These are phyloP conservation scores for Agrilus mali DNA, from an alignment of 2,888 invertebrate genomes.

Conservation along the genomic window DNA sequence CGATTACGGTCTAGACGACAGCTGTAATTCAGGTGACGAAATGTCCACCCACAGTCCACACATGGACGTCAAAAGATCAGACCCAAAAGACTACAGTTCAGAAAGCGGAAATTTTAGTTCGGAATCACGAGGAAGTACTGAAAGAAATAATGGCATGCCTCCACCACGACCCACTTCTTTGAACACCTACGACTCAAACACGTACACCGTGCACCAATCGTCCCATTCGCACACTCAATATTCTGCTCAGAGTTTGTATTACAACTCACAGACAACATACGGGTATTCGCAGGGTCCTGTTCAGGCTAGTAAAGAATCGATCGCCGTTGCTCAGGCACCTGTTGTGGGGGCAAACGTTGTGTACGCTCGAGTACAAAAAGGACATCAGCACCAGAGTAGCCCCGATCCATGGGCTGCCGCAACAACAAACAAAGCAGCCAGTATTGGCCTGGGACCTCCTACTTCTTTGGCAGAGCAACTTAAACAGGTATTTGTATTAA, in stretches of 20 bases:
- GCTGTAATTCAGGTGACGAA: slow-evolving; percentile 49
- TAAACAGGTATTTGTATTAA: slow-evolving; percentile 47
- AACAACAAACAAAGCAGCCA: slow-evolving; percentile 20
- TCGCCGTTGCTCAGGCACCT: no score
- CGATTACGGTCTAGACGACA: slow-evolving; percentile 68
- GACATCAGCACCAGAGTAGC: slow-evolving; percentile 22
- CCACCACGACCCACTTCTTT: slow-evolving; percentile 17
- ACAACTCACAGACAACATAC: slow-evolving; percentile 23
- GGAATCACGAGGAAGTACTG: not conserved
- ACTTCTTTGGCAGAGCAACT: slow-evolving; percentile 75
- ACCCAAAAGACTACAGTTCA: slow-evolving; percentile 8
- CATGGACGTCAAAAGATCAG: slow-evolving; percentile 8
- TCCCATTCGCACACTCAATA: slow-evolving; percentile 18
- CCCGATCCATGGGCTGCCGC: slow-evolving; percentile 31
- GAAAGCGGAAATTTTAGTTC: slow-evolving; percentile 9
- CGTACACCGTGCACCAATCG: slow-evolving; percentile 16
- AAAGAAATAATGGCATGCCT: slow-evolving; percentile 7
- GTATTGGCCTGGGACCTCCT: slow-evolving; percentile 50
- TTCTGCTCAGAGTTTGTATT: slow-evolving; percentile 15
- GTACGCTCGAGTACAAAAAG: slow-evolving; percentile 43
- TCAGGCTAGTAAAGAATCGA: no score
- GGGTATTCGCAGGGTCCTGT: slow-evolving; percentile 21
- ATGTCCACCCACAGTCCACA: slow-evolving; percentile 15
- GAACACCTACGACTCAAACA: slow-evolving; percentile 17
- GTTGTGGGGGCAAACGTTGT: slow-evolving; percentile 20